These are phyloP conservation scores for Procambarus virginalis DNA, from an alignment of 1,140 invertebrate genomes.

Conservation along the genomic window DNA sequence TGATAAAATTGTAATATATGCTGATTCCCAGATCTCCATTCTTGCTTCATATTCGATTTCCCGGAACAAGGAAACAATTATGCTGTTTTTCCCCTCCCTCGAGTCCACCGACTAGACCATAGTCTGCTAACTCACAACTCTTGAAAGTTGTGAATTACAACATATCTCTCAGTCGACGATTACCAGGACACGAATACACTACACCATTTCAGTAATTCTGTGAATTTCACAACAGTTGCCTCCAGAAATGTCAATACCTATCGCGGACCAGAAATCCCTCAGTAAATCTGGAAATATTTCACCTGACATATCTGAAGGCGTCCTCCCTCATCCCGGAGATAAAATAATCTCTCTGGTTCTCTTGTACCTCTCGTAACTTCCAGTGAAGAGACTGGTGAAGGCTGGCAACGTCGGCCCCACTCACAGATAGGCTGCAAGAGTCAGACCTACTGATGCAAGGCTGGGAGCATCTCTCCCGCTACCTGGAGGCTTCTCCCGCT, in stretches of 20 bases:
- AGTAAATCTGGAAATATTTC: not conserved
- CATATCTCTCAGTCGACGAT: not conserved
- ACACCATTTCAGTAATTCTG: not conserved
- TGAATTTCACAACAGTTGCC: not conserved
- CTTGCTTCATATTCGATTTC: too few relatives aligned
- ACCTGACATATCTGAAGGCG: not conserved
- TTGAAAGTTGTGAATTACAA: too few relatives aligned
- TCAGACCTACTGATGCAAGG: not conserved
- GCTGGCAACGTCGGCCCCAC: not conserved
- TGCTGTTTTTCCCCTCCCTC: too few relatives aligned
- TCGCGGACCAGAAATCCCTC: not conserved
- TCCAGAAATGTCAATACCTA: not conserved
- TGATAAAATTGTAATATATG: too few relatives aligned
- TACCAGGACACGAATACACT: not conserved
- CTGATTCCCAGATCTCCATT: too few relatives aligned
- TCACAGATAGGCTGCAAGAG: not conserved
- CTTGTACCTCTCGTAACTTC: not conserved
- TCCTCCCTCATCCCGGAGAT: not conserved
- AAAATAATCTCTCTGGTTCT: not conserved
- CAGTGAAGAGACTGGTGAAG: not conserved
- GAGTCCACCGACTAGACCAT: too few relatives aligned
- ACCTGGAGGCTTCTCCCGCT: too few relatives aligned
- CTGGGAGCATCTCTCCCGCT: too few relatives aligned
- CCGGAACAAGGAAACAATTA: too few relatives aligned
- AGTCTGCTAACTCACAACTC: too few relatives aligned